phyloP scores from a whole-genome alignment of 2,113 vertebrate genomes.

The Dendrocopos noguchii region DNA sequence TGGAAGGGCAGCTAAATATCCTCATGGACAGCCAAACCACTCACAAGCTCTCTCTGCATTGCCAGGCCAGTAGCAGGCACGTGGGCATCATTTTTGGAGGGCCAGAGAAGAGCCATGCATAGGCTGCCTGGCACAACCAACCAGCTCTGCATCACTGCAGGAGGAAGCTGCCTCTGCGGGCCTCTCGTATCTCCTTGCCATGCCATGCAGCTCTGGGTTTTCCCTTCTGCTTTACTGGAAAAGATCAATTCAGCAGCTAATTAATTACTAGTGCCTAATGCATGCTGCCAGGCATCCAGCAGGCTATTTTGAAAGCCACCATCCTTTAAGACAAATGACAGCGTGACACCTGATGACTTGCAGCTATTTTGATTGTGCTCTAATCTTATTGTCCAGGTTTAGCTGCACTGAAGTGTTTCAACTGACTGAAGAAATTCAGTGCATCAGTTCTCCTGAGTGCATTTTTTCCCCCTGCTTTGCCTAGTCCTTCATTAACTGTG shows the following conservation, averaged over 20 bases:
- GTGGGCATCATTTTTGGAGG: background rate
- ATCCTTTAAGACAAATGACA: conserved; percentile 19
- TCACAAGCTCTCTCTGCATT: background rate
- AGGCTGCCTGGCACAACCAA: background rate
- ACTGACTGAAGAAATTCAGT: background rate
- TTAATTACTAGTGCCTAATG: conserved; percentile 38
- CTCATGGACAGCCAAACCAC: background rate
- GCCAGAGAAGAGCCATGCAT: background rate
- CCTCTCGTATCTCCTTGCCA: background rate
- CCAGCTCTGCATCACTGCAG: background rate
- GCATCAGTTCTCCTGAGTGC: background rate
- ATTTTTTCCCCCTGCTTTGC: background rate
- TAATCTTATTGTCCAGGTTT: background rate
- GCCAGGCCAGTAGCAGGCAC: background rate
- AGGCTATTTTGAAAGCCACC: conserved; percentile 5
- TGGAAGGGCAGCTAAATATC: background rate
- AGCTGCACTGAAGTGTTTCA: background rate
- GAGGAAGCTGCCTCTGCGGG: accelerated
- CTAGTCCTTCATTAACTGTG: background rate
- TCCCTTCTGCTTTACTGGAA: conserved; percentile 33
- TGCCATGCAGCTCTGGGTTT: background rate
- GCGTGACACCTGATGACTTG: background rate
- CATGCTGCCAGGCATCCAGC: background rate
- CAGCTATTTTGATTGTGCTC: background rate
- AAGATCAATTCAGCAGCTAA: conserved; percentile 41